phyloP scores from a whole-genome alignment of 2,888 invertebrate species.

The Eupithecia pulchellata region DNA sequence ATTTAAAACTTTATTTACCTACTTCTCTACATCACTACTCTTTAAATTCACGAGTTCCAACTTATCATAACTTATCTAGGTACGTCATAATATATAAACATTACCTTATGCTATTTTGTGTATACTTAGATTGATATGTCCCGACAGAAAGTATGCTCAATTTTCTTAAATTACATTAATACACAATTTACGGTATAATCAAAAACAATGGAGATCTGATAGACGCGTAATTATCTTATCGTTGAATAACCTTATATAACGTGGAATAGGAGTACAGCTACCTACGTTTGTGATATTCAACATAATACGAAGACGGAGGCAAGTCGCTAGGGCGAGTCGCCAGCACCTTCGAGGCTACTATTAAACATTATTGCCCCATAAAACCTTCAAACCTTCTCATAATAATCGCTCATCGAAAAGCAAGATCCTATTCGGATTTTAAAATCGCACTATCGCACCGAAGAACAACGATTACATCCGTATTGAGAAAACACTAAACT shows the following conservation, averaged over 20 bases:
- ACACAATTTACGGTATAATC: slow-evolving; percentile 76
- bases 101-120: slow-evolving; percentile 68
- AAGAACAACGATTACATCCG: slow-evolving; percentile 3
- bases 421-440: slow-evolving; percentile 57
- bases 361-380: slow-evolving; percentile 67
- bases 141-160: slow-evolving; percentile 67
- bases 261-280: slow-evolving; percentile 68
- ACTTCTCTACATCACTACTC: slow-evolving; percentile 79
- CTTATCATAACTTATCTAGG: slow-evolving; percentile 80
- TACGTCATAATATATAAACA: slow-evolving; percentile 82
- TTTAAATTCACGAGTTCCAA: slow-evolving; percentile 82
- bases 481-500: slow-evolving; percentile 53
- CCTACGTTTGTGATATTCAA: slow-evolving; percentile 70
- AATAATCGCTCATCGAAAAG: slow-evolving; percentile 62
- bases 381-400: slow-evolving; percentile 70
- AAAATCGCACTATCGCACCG: slow-evolving; percentile 51
- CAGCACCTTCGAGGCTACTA: slow-evolving; percentile 76
- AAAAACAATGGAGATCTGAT: slow-evolving; percentile 80
- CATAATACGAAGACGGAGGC: slow-evolving; percentile 78
- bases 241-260: slow-evolving; percentile 71
- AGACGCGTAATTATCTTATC: slow-evolving; percentile 66
- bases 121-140: slow-evolving; percentile 77
- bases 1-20: slow-evolving; percentile 79
- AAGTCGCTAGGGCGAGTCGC: slow-evolving; percentile 80
- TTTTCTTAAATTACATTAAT: slow-evolving; percentile 75